These are phyloP conservation scores for Aplidium turbinatum DNA, from an alignment of 23 tunicate genomes.

Conservation along the genomic window DNA sequence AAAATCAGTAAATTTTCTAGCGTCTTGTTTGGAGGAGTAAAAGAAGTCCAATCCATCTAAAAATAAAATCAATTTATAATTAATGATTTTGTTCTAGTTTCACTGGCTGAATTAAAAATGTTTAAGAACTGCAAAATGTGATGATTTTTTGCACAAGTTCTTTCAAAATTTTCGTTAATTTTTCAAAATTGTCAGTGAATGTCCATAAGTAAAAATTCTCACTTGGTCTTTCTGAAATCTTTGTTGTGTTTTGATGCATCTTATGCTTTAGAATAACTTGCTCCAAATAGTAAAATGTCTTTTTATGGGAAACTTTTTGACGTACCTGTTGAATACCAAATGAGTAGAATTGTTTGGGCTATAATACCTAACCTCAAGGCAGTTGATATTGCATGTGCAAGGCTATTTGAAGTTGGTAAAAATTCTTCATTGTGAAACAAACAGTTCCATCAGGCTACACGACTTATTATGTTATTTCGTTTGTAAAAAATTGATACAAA, in stretches of 20 bases:
- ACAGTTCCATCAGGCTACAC: too few species aligned
- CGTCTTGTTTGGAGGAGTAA: conserved; percentile 77
- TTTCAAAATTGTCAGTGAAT: not conserved
- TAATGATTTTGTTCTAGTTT: not conserved
- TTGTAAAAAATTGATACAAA: too few species aligned
- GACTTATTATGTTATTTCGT: too few species aligned
- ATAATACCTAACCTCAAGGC: too few species aligned
- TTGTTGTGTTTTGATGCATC: conserved; percentile 85
- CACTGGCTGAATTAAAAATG: not conserved
- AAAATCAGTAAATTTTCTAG: conserved; percentile 83
- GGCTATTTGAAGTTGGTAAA: too few species aligned
- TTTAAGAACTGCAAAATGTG: not conserved
- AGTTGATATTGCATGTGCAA: too few species aligned
- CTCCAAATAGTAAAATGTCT: conserved; percentile 89
- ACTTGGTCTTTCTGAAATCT: conserved; percentile 72
- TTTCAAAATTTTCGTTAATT: not conserved
- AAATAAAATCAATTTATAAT: not conserved
- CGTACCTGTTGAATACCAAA: too few species aligned
- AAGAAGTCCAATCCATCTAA: conserved; percentile 84
- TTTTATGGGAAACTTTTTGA: conserved; percentile 78
- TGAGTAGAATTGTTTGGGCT: too few species aligned
- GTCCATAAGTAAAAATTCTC: not conserved
- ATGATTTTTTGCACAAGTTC: not conserved
- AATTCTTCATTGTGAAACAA: too few species aligned
- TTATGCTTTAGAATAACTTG: conserved; percentile 84